These are phyloP conservation scores for Mormoops blainvillei DNA, from an alignment of 2,113 vertebrate genomes.

Conservation along the genomic window DNA sequence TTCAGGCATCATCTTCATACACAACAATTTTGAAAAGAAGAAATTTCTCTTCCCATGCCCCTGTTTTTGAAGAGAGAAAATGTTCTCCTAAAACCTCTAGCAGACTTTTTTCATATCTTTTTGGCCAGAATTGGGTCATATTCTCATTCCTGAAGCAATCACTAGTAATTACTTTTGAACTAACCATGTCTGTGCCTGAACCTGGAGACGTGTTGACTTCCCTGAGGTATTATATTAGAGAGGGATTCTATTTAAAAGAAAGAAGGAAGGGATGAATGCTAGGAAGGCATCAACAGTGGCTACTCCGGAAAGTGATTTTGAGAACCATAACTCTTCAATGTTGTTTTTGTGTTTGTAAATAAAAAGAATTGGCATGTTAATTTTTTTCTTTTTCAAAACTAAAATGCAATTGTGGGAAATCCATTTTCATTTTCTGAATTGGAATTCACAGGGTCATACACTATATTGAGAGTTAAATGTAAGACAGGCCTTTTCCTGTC, in stretches of 20 bases:
- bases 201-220: not conserved
- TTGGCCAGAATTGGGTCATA: not conserved
- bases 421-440: slow-evolving; percentile 27
- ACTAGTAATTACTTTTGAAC: not conserved
- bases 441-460: not conserved
- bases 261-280: not conserved
- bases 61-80: not conserved
- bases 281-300: not conserved
- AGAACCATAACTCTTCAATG: not conserved
- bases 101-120: not conserved
- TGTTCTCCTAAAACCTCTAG: not conserved
- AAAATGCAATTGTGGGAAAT: not conserved
- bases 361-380: not conserved
- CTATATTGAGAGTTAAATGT: not conserved
- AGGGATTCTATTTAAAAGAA: not conserved
- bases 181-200: not conserved
- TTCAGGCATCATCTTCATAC: not conserved
- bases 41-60: not conserved
- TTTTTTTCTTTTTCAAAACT: slow-evolving; percentile 4
- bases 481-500: not conserved
- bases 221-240: not conserved
- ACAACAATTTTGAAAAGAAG: not conserved
- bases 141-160: not conserved
- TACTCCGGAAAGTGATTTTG: not conserved
- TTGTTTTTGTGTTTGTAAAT: slow-evolving; percentile 24